phyloP scores from a whole-genome alignment of 2,888 invertebrate genomes.

The Dysmachus trigonus region DNA sequence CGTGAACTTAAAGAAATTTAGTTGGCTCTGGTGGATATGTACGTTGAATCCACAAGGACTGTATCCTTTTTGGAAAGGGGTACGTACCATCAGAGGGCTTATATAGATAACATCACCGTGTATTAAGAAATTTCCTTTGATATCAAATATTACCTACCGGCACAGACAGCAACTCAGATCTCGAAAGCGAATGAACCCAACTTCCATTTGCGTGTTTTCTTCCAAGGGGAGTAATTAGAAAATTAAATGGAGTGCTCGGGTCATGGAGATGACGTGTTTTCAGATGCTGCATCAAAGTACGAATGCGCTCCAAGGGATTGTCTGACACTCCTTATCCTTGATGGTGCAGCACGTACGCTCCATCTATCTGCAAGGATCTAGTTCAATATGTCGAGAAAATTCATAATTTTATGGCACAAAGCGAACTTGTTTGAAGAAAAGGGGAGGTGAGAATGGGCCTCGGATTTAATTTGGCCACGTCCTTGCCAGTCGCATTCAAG shows the following conservation, averaged over 20 bases:
- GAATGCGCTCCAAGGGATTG: not conserved
- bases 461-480: not conserved
- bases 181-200: not conserved
- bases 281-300: not conserved
- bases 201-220: not conserved
- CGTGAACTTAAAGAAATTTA: conserved; percentile 30
- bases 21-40: not conserved
- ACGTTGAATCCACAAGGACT: not conserved
- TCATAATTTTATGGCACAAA: not conserved
- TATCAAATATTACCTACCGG: not conserved
- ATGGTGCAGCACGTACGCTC: not conserved
- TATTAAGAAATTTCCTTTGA: conserved; percentile 10
- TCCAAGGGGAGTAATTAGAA: not conserved
- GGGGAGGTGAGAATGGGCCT: not conserved
- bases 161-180: not conserved
- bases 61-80: conserved; percentile 8
- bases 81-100: not conserved
- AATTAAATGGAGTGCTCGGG: not conserved
- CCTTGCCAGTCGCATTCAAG: not conserved
- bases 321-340: not conserved
- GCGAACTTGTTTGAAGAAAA: not conserved
- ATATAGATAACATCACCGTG: conserved; percentile 7
- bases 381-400: not conserved
- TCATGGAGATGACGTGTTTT: not conserved
- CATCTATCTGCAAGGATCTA: not conserved